phyloP scores from a whole-genome alignment of 2,113 vertebrate species.

The Acanthisitta chloris region DNA sequence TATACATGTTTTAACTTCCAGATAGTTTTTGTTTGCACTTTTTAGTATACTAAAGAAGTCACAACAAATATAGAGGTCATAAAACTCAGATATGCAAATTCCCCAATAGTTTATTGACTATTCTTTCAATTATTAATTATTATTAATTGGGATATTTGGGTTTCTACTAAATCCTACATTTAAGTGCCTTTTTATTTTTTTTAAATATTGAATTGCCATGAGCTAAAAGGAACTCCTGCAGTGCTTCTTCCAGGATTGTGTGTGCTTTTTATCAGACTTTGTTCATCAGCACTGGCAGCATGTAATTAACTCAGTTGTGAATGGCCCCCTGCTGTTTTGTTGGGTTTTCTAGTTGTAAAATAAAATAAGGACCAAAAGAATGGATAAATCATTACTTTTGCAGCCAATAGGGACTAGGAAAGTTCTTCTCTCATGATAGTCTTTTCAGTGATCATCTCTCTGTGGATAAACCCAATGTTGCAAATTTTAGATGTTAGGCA shows the following conservation, averaged over 20 bases:
- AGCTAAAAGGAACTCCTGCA: background rate
- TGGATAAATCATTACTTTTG: background rate
- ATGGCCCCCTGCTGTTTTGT: background rate
- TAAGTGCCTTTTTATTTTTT: background rate
- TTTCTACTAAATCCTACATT: background rate
- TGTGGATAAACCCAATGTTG: background rate
- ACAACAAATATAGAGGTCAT: background rate
- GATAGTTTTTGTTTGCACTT: background rate
- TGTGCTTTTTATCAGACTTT: background rate
- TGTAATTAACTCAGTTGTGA: constrained; percentile 31
- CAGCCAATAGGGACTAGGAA: background rate
- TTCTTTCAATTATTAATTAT: background rate
- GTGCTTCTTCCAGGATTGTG: background rate
- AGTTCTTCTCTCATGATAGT: background rate
- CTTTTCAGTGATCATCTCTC: background rate
- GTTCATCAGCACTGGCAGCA: background rate
- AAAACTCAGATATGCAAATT: background rate
- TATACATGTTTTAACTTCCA: background rate
- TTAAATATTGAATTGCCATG: background rate
- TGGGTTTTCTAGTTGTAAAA: background rate
- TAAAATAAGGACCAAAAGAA: background rate
- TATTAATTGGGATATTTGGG: background rate
- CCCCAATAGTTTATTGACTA: background rate
- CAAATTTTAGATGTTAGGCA: background rate
- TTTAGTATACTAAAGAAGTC: background rate